A percentile compares a stretch with the other conserved stretches of the same genome.
Conservation (phyloP, 2,797 vertebrate species). For the Poeciliopsis infans region DNA sequence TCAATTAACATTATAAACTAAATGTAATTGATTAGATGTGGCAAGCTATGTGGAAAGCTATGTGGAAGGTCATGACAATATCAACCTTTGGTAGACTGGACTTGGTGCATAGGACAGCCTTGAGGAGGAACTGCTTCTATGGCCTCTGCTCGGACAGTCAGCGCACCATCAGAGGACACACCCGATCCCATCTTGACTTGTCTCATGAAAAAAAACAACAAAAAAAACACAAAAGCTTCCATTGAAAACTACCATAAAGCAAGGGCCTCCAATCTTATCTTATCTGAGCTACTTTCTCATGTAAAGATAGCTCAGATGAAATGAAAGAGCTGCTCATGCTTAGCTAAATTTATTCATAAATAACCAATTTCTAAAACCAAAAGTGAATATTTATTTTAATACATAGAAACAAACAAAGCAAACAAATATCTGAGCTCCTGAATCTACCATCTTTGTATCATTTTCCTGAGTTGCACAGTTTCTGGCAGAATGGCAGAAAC, state of each 20-base stretch:
- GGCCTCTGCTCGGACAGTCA: constrained; percentile 61
- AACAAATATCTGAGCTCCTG: too few species aligned
- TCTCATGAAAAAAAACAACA: neutral
- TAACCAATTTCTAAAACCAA: too few species aligned
- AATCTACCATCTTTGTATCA: too few species aligned
- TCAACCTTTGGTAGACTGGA: constrained; percentile 49
- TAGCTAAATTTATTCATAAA: too few species aligned
- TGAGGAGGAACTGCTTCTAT: constrained; percentile 64
- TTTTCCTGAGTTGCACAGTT: too few species aligned
- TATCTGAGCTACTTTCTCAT: neutral
- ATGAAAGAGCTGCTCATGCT: too few species aligned
- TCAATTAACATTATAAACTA: neutral
- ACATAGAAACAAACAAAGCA: too few species aligned
- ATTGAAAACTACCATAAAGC: neutral
- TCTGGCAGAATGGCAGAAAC: too few species aligned
- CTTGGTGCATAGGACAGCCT: constrained; percentile 84
- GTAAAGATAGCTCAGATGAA: too few species aligned
- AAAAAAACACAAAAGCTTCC: neutral
- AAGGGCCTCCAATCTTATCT: neutral
- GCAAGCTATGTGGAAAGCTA: neutral
- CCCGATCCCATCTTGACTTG: constrained; percentile 82
- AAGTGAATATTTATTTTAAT: too few species aligned
- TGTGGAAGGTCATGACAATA: neutral
- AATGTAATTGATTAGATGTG: neutral
- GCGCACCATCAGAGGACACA: constrained; percentile 70